phyloP scores from a whole-genome alignment of 2,113 vertebrate genomes.

The Irena cyanogastra region DNA sequence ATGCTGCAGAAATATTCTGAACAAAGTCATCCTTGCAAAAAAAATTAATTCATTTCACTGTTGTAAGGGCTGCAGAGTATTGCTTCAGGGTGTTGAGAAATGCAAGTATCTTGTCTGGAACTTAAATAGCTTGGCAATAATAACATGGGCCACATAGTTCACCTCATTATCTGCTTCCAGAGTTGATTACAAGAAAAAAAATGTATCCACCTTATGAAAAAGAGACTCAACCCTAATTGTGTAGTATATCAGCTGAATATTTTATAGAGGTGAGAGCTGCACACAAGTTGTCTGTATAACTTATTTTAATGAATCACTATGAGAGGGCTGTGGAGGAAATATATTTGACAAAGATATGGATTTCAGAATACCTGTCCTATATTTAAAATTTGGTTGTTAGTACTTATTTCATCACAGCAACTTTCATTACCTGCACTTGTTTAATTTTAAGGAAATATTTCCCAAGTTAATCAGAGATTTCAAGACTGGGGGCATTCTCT shows the following conservation, averaged over 20 bases:
- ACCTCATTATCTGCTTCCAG: neutral
- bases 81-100: neutral
- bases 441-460: neutral
- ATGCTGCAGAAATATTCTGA: neutral
- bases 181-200: neutral
- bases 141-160: neutral
- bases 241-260: neutral
- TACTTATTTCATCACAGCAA: neutral
- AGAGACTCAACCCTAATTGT: neutral
- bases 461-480: neutral
- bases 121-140: neutral
- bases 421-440: neutral
- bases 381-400: neutral
- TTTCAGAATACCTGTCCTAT: neutral
- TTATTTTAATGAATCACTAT: neutral
- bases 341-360: neutral
- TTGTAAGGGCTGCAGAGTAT: neutral
- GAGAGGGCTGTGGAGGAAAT: neutral
- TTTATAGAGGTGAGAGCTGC: neutral
- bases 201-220: neutral
- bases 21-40: neutral
- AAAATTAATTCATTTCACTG: neutral
- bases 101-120: neutral
- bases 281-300: neutral
- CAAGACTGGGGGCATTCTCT: neutral